phyloP scores from a whole-genome alignment of 2,113 vertebrate species.

The Mobula hypostoma region DNA sequence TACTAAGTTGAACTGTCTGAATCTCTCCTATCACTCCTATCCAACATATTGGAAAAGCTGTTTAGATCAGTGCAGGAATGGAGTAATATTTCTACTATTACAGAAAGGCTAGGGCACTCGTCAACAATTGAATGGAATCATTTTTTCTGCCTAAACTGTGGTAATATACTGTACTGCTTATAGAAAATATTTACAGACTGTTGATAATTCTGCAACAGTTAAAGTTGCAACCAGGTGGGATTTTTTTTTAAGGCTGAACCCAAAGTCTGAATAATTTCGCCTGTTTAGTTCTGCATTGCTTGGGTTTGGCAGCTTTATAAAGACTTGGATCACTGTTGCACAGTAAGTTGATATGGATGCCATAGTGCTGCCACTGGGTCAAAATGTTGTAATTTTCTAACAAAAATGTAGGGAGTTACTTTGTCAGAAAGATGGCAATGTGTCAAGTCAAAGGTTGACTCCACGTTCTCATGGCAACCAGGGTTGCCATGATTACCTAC shows the following conservation, averaged over 20 bases:
- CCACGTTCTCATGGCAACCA: background rate
- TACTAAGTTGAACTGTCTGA: too few species aligned
- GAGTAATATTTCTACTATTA: background rate
- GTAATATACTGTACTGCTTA: background rate
- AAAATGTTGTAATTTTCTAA: background rate
- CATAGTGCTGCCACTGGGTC: background rate
- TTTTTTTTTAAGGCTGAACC: background rate
- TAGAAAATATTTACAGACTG: background rate
- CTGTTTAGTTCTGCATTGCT: background rate
- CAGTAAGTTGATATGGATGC: background rate
- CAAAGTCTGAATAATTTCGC: background rate
- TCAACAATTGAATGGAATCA: background rate
- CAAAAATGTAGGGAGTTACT: background rate
- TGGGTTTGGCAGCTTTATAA: background rate
- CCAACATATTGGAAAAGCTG: background rate
- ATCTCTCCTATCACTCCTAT: too few species aligned
- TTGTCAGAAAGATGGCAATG: background rate
- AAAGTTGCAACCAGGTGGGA: background rate
- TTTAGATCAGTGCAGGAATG: background rate
- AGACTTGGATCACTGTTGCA: background rate
- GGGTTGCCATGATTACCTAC: background rate
- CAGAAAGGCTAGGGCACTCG: background rate
- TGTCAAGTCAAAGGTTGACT: background rate
- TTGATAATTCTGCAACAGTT: background rate
- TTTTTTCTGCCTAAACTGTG: background rate